A percentile compares a stretch with the other conserved stretches of the same genome.
Conservation (phyloP, 2,113 vertebrate species). For the Chionodraco myersi region DNA sequence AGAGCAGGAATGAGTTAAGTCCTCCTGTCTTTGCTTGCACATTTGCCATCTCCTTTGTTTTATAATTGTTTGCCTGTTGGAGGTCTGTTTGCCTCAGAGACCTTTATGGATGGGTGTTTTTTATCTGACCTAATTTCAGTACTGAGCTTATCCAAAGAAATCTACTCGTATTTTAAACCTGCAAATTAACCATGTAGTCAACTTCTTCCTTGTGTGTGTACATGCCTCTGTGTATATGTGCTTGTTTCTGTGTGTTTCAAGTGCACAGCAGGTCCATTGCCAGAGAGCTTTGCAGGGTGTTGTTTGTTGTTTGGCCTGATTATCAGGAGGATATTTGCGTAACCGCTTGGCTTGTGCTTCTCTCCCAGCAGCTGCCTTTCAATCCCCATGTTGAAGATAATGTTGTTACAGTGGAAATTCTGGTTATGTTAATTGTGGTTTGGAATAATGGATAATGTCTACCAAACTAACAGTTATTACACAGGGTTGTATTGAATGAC, state of each 20-base stretch:
- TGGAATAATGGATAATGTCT: background rate
- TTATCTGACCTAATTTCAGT: constrained; percentile 45
- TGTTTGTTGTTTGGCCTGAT: constrained; percentile 55
- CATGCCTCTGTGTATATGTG: background rate
- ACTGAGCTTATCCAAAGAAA: constrained; percentile 6
- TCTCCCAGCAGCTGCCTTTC: constrained; percentile 23
- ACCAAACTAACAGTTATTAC: background rate
- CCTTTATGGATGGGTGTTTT: constrained; percentile 10
- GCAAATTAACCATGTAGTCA: background rate
- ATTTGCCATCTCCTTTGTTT: constrained; percentile 45
- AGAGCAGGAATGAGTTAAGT: constrained; percentile 40
- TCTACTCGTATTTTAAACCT: background rate
- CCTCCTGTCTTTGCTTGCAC: constrained; percentile 23
- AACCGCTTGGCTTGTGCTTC: constrained; percentile 38
- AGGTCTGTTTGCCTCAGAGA: constrained; percentile 35
- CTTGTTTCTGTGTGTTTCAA: background rate
- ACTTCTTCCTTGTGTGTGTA: background rate
- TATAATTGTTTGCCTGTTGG: constrained; percentile 19
- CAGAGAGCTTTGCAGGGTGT: constrained; percentile 16
- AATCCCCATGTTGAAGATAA: constrained; percentile 12
- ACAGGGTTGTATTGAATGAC: background rate
- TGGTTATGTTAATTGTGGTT: background rate
- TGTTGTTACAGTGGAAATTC: constrained; percentile 8
- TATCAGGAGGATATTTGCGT: constrained; percentile 56
- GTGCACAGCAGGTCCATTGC: constrained; percentile 31